phyloP scores from a whole-genome alignment of 2,797 vertebrate genomes.

The Manis pentadactyla region DNA sequence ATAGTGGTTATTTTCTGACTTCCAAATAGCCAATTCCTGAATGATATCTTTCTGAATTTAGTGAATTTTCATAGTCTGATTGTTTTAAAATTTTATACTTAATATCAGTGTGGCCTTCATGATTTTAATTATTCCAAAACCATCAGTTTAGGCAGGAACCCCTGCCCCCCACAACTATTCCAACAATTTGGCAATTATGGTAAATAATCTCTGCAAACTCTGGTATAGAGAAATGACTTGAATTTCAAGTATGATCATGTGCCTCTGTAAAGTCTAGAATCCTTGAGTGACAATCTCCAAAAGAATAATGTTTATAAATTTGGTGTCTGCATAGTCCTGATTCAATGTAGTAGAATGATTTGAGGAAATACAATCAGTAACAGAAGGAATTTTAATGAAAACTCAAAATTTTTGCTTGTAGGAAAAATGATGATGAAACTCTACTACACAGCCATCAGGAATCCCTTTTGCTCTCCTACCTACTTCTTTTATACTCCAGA shows the following conservation, averaged over 20 bases:
- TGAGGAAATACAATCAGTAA: background rate
- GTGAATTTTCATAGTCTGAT: background rate
- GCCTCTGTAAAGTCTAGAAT: background rate
- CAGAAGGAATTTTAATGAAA: background rate
- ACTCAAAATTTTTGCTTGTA: background rate
- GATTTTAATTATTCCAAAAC: background rate
- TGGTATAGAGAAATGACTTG: background rate
- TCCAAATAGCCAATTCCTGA: background rate
- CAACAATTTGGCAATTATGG: background rate
- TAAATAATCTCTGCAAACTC: background rate
- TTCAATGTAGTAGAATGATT: background rate
- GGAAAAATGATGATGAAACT: background rate
- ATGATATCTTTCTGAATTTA: background rate
- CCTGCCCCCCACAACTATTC: background rate
- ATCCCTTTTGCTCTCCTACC: background rate
- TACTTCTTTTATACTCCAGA: background rate
- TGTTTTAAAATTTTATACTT: constrained; percentile 22
- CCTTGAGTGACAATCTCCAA: background rate
- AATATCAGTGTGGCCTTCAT: background rate
- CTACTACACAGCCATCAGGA: background rate
- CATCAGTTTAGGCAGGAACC: background rate
- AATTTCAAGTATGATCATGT: background rate
- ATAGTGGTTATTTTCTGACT: background rate
- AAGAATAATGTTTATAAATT: constrained; percentile 12
- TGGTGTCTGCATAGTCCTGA: background rate